Conservation (phyloP, 2,113 vertebrate species). For the Gambusia holbrooki region DNA sequence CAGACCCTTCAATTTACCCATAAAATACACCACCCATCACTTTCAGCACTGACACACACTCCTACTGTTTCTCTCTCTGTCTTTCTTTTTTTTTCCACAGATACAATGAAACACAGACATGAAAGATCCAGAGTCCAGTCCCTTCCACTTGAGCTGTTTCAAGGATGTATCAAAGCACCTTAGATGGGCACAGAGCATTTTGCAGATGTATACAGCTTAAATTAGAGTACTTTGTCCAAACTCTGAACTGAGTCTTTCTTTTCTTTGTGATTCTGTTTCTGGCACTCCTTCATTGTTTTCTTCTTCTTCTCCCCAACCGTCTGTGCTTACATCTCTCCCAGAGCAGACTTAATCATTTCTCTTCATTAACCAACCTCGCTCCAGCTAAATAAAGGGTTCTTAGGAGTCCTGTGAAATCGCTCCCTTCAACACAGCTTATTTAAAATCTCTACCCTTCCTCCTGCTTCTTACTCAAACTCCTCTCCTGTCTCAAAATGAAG, state of each 20-base stretch:
- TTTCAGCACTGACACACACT: slow-evolving; percentile 33
- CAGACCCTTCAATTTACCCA: slow-evolving; percentile 69
- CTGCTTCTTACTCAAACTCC: background rate
- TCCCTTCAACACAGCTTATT: slow-evolving; percentile 10
- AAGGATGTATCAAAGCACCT: slow-evolving; percentile 50
- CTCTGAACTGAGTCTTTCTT: slow-evolving; percentile 29
- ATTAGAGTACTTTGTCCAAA: slow-evolving; percentile 39
- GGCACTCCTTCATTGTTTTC: slow-evolving; percentile 11
- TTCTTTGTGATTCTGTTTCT: slow-evolving; percentile 14
- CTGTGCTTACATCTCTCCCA: slow-evolving; percentile 1
- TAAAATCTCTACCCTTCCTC: slow-evolving; percentile 13
- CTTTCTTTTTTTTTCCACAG: background rate
- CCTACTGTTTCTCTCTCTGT: background rate
- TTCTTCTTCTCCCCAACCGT: background rate
- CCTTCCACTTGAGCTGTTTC: slow-evolving; percentile 35
- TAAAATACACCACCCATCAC: slow-evolving; percentile 59
- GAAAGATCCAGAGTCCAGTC: background rate
- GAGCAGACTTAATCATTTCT: slow-evolving; percentile 34
- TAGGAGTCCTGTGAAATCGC: slow-evolving; percentile 37
- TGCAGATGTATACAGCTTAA: slow-evolving; percentile 27
- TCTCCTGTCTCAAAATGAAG: background rate
- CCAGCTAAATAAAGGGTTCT: slow-evolving; percentile 43
- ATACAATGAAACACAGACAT: slow-evolving; percentile 13
- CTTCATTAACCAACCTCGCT: slow-evolving; percentile 48
- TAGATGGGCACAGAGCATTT: slow-evolving; percentile 45